Percentiles rank a stretch among this genome's conserved stretches.
Conservation (phyloP, 2,797 vertebrate genomes). For the Lophius americanus region DNA sequence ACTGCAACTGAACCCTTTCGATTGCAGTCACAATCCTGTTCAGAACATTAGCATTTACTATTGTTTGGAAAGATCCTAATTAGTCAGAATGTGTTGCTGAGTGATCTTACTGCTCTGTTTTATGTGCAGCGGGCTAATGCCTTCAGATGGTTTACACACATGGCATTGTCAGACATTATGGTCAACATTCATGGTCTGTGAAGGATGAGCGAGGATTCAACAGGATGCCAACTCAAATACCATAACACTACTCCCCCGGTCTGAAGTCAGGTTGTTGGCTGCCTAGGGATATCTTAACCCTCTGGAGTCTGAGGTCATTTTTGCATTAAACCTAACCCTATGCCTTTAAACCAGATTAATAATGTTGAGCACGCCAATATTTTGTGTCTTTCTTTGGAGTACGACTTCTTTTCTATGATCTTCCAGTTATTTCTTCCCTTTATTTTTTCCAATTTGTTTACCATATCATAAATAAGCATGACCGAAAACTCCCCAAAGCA, state of each 20-base stretch:
- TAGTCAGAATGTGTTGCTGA: background rate
- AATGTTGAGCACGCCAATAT: no score
- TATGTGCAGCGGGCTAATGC: background rate
- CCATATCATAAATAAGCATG: no score
- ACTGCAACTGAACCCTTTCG: background rate
- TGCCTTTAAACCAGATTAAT: no score
- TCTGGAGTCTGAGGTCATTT: no score
- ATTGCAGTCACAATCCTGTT: background rate
- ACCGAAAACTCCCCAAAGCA: no score
- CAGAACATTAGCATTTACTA: background rate
- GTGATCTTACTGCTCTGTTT: background rate
- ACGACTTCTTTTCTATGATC: no score
- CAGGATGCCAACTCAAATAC: background rate
- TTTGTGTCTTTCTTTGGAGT: no score
- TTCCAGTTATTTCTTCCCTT: no score
- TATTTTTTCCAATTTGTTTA: no score
- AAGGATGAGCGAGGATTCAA: background rate
- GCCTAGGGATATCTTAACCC: no score
- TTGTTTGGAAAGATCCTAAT: background rate
- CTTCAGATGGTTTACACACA: conserved; percentile 1
- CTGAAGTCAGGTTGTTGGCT: no score
- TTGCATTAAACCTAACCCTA: no score
- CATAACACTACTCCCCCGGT: background rate
- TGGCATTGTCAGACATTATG: background rate
- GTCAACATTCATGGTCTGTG: background rate